phyloP scores from a whole-genome alignment of 1,140 invertebrate species.

The Aphelinus atriplicis region DNA sequence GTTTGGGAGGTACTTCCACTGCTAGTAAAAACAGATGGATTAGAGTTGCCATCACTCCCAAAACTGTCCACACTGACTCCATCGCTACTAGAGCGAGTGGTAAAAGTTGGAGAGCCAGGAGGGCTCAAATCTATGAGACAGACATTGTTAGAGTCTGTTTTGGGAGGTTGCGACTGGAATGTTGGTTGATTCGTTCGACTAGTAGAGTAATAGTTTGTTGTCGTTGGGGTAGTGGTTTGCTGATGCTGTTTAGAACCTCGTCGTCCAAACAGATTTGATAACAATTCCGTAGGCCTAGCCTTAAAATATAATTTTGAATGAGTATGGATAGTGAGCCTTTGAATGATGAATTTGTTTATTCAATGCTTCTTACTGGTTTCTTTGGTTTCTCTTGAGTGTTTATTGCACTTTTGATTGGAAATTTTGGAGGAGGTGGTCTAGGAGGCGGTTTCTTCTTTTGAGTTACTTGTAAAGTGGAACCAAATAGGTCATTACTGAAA shows the following conservation, averaged over 20 bases:
- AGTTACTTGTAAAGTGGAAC: conserved; percentile 44
- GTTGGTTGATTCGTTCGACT: conserved; percentile 11
- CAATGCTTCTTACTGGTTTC: conserved; percentile 53
- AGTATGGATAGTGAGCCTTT: too few species aligned
- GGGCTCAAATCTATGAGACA: conserved; percentile 66
- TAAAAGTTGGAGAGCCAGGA: conserved; percentile 77
- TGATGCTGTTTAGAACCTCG: conserved; percentile 42
- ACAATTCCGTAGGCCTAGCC: conserved; percentile 58
- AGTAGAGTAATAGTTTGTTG: neutral
- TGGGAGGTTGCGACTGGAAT: conserved; percentile 17
- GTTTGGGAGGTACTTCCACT: conserved; percentile 77
- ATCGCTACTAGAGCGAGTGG: conserved; percentile 77
- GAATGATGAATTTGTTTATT: neutral
- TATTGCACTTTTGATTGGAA: conserved; percentile 51
- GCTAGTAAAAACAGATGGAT: conserved; percentile 67
- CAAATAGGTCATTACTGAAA: conserved; percentile 56
- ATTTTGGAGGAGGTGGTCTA: conserved; percentile 62
- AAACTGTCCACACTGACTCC: conserved; percentile 79
- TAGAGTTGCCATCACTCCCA: conserved; percentile 75
- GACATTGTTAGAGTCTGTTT: conserved; percentile 32
- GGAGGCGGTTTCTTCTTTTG: conserved; percentile 64
- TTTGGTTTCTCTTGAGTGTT: conserved; percentile 54
- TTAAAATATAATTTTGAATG: conserved; percentile 29
- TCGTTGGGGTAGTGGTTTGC: conserved; percentile 7
- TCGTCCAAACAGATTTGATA: conserved; percentile 57